These are phyloP conservation scores for Lepidocolaptes lacrymiger DNA, from an alignment of 2,797 vertebrate genomes.

Conservation along the genomic window DNA sequence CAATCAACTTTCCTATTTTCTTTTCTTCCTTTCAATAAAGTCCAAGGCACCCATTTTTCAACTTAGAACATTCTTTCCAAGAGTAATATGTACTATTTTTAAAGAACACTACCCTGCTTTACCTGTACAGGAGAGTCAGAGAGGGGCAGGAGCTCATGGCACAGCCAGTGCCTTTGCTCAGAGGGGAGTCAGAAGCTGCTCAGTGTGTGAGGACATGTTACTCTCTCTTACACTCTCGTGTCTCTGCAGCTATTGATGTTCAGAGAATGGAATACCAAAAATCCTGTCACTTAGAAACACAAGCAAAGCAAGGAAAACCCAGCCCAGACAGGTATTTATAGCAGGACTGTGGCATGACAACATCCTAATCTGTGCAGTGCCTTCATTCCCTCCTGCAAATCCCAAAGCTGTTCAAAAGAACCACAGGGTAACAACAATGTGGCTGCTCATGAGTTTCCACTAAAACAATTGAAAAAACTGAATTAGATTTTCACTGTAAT, in stretches of 20 bases:
- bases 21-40: conserved; percentile 36
- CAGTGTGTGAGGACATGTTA: neutral
- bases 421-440: neutral
- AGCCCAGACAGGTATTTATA: neutral
- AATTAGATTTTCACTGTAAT: conserved; percentile 6
- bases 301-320: neutral
- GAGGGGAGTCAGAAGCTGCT: neutral
- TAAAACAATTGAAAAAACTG: neutral
- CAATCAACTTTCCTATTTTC: conserved; percentile 55
- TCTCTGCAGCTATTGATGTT: neutral
- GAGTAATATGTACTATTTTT: neutral
- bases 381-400: neutral
- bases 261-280: neutral
- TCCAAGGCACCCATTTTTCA: conserved; percentile 49
- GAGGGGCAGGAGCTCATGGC: neutral
- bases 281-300: neutral
- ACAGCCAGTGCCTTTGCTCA: neutral
- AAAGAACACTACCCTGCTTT: neutral
- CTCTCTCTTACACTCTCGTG: neutral
- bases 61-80: neutral
- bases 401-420: neutral
- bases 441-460: neutral
- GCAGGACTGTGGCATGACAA: neutral
- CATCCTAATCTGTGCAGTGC: neutral
- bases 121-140: neutral